Evolutionary conservation across 2,888 invertebrate genomes (phyloP).

Genomic region (Drosophila paranaensis): DNA sequence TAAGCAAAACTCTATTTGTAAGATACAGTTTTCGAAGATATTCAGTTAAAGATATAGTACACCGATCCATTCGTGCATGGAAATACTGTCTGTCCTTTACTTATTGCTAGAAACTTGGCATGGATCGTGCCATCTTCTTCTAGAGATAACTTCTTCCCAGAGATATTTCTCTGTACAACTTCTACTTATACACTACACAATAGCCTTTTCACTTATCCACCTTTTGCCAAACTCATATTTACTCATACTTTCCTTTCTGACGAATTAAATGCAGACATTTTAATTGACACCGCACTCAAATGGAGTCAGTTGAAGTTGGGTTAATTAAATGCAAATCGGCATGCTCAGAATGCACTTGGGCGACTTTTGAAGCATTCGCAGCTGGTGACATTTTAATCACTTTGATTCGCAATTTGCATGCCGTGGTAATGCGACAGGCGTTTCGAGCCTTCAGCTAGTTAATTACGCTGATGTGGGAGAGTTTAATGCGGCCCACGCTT

Average conservation of each 20-base stretch:
- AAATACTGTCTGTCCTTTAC: no score
- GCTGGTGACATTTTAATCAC: constrained; percentile 25
- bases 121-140: no score
- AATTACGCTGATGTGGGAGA: constrained; percentile 29
- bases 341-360: background rate
- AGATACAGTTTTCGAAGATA: no score
- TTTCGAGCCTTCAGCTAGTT: constrained; percentile 19
- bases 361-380: constrained; percentile 11
- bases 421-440: constrained; percentile 13
- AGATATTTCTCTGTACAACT: no score
- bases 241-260: background rate
- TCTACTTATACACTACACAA: no score
- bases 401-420: constrained; percentile 33
- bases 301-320: background rate
- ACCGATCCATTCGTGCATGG: no score
- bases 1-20: no score
- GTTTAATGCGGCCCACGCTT: constrained; percentile 22
- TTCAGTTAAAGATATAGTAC: no score
- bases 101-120: no score
- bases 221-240: background rate
- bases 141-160: no score
- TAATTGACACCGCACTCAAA: background rate
- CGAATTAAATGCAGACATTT: background rate
- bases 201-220: no score
- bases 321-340: constrained; percentile 8